Evolutionary conservation across 2,113 vertebrate genomes (phyloP).

Genomic region (Oxygymnocypris stewartii): DNA sequence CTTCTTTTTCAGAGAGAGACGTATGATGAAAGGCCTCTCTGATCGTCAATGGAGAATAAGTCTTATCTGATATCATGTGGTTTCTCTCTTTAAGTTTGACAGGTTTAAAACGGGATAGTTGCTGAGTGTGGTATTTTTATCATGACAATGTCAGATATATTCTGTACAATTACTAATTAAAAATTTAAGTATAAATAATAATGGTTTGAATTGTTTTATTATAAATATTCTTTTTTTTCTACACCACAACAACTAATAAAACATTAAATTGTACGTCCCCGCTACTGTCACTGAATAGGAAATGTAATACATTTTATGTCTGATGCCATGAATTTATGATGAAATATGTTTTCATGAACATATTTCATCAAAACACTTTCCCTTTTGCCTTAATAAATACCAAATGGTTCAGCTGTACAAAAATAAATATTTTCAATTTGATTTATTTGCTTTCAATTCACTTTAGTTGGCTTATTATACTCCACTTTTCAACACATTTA

Average conservation of each 20-base stretch:
- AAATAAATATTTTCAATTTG: background rate
- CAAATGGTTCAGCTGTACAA: background rate
- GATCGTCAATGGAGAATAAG: constrained; percentile 21
- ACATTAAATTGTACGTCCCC: background rate
- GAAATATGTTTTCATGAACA: no score
- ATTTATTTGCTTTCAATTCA: constrained; percentile 11
- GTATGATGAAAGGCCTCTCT: background rate
- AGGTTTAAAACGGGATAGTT: constrained; percentile 3
- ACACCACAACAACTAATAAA: background rate
- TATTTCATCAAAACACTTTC: background rate
- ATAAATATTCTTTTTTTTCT: background rate
- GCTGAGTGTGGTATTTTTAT: constrained; percentile 35
- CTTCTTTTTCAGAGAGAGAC: constrained; percentile 32
- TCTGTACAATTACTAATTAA: constrained; percentile 52
- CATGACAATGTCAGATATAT: constrained; percentile 41
- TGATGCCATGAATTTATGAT: background rate
- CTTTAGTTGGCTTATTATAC: background rate
- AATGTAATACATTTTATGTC: background rate
- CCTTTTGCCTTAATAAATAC: background rate
- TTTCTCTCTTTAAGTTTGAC: constrained; percentile 11
- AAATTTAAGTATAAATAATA: constrained; percentile 15
- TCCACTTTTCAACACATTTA: constrained; percentile 33
- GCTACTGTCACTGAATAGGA: background rate
- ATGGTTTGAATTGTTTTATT: constrained; percentile 4
- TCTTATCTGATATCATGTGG: constrained; percentile 35